These are phyloP conservation scores for Margarornis squamiger DNA, from an alignment of 2,797 vertebrate species.

Conservation along the genomic window DNA sequence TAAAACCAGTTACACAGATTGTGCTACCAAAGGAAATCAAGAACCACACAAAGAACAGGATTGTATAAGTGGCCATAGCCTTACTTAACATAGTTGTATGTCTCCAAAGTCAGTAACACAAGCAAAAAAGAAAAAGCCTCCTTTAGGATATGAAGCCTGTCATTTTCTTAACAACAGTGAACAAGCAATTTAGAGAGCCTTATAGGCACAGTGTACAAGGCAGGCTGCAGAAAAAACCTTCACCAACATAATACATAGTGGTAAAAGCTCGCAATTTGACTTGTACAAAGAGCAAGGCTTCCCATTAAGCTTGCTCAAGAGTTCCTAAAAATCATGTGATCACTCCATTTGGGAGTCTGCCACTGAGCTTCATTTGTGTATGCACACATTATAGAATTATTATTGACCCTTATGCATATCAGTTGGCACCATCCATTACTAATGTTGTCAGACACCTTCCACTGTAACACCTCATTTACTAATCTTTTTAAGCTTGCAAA, in stretches of 20 bases:
- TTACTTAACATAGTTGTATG: neutral
- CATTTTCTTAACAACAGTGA: neutral
- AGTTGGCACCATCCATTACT: neutral
- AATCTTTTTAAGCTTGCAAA: neutral
- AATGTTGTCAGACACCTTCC: neutral
- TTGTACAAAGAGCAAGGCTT: neutral
- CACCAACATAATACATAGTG: neutral
- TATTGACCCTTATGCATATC: neutral
- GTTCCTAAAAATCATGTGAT: neutral
- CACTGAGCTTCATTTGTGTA: conserved; percentile 15
- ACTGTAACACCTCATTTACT: neutral
- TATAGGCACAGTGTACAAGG: neutral
- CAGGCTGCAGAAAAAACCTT: neutral
- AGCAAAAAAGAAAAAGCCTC: neutral
- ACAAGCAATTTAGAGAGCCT: neutral
- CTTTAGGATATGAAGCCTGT: neutral
- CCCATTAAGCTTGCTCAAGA: neutral
- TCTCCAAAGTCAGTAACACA: neutral
- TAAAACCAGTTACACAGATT: neutral
- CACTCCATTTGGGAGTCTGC: neutral
- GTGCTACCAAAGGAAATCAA: neutral
- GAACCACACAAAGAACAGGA: neutral
- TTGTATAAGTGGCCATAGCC: accelerated
- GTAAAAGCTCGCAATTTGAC: neutral
- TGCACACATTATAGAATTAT: neutral